A percentile compares a stretch with the other conserved stretches of the same genome.
These are phyloP conservation scores for Accipiter virgatus DNA, from an alignment of 2,113 vertebrate genomes.

Conservation along the genomic window DNA sequence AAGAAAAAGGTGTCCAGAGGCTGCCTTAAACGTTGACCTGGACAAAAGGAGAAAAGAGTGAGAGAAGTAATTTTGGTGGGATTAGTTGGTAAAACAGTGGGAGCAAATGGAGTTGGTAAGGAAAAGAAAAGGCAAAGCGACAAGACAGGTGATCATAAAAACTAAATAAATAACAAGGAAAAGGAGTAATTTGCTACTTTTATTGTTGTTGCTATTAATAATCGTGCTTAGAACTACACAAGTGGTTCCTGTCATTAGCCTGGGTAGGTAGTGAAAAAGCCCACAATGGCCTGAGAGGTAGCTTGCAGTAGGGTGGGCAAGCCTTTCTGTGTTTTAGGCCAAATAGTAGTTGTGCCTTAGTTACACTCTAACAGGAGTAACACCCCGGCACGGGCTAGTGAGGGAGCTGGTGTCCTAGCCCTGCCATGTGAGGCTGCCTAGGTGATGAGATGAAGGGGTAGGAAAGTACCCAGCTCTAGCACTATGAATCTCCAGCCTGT, in stretches of 20 bases:
- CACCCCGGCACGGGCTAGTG: background rate
- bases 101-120: background rate
- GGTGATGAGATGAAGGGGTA: background rate
- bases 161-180: background rate
- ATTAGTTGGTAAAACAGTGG: background rate
- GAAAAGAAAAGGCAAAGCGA: background rate
- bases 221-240: background rate
- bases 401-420: background rate
- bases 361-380: fast-evolving
- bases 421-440: background rate
- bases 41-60: background rate
- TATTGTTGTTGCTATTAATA: background rate
- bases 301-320: background rate
- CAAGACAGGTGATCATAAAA: background rate
- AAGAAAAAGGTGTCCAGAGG: background rate
- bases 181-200: background rate
- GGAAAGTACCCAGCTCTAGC: background rate
- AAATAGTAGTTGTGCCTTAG: background rate
- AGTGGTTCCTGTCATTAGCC: background rate
- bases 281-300: background rate
- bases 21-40: background rate
- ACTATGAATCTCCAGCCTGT: background rate
- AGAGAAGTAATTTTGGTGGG: background rate
- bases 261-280: background rate
- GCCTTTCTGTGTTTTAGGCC: background rate